Conservation (phyloP, 2,797 vertebrate species). For the Sebastes oblongus region DNA sequence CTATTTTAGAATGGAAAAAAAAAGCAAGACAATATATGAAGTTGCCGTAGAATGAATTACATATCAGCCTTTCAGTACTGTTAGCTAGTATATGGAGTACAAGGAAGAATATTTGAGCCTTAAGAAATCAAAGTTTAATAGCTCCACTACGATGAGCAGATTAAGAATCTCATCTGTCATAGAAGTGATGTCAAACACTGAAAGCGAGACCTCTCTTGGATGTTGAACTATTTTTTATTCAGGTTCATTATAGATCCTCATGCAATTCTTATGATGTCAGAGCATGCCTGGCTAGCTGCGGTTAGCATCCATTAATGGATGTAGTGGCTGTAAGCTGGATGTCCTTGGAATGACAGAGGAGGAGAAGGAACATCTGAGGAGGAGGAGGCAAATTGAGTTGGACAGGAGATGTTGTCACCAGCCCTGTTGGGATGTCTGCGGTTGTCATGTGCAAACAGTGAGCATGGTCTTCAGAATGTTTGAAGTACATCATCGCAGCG, state of each 20-base stretch:
- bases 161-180: not conserved
- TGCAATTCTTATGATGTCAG: constrained; percentile 60
- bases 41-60: not conserved
- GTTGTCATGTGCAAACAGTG: constrained; percentile 34
- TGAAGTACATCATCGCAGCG: constrained; percentile 24
- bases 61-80: not conserved
- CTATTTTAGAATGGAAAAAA: not conserved
- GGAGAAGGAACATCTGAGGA: not conserved
- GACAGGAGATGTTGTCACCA: constrained; percentile 38
- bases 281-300: constrained; percentile 45
- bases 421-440: constrained; percentile 37
- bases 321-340: constrained; percentile 16
- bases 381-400: constrained; percentile 23
- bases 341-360: constrained; percentile 23
- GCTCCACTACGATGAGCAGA: not conserved
- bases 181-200: not conserved
- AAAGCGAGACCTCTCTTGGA: constrained; percentile 1
- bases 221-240: not conserved
- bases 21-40: not conserved
- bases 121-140: not conserved
- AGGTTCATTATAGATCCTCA: constrained; percentile 43
- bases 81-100: not conserved
- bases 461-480: constrained; percentile 11
- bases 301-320: constrained; percentile 58
- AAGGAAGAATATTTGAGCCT: not conserved